phyloP scores from a whole-genome alignment of 2,797 vertebrate species.

The Phoeniculus purpureus region DNA sequence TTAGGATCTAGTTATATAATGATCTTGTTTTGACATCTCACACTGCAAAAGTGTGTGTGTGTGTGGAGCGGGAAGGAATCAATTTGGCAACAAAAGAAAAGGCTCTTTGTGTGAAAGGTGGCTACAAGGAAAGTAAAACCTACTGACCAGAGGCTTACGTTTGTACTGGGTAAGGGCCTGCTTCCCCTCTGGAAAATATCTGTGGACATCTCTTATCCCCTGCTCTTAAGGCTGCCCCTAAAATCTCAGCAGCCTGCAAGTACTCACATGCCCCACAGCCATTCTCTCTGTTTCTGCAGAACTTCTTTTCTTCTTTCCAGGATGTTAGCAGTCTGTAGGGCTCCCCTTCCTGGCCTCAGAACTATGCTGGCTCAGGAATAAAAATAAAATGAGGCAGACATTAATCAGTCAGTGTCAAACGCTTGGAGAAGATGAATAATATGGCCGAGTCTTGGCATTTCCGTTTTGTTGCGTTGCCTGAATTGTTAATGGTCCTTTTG shows the following conservation, averaged over 20 bases:
- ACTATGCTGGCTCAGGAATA: constrained; percentile 31
- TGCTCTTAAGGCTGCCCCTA: background rate
- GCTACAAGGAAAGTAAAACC: background rate
- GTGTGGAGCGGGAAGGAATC: background rate
- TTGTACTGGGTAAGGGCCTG: background rate
- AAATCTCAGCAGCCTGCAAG: background rate
- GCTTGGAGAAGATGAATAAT: constrained; percentile 37
- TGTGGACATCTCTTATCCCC: background rate
- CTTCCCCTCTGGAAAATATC: background rate
- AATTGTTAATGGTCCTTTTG: constrained; percentile 29
- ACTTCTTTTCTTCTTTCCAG: constrained; percentile 3
- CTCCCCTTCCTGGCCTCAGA: constrained; percentile 34
- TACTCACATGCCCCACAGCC: background rate
- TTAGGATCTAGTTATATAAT: constrained; percentile 37
- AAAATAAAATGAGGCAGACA: constrained; percentile 62
- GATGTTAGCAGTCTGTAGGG: background rate
- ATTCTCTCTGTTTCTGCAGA: background rate
- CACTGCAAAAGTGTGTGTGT: constrained; percentile 24
- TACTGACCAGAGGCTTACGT: background rate
- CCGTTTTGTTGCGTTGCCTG: constrained; percentile 34
- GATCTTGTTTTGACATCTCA: constrained; percentile 43
- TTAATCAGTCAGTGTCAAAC: constrained; percentile 76
- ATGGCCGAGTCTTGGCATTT: constrained; percentile 63
- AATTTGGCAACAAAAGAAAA: constrained; percentile 32
- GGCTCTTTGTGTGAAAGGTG: constrained; percentile 33